phyloP scores from a whole-genome alignment of 2,888 invertebrate species.

The Lottia scabra region DNA sequence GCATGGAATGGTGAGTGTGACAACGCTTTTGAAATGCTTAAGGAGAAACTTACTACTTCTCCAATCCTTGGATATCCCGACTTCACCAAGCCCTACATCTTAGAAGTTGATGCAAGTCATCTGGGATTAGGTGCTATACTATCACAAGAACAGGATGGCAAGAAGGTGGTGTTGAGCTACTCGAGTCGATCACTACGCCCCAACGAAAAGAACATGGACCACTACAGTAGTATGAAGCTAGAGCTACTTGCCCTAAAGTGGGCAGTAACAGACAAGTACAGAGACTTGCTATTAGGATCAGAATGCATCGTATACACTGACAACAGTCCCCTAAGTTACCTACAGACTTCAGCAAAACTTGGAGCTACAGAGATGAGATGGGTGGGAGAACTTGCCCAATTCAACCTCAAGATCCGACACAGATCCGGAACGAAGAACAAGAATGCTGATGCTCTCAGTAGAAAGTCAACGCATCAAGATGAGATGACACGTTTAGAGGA shows the following conservation, averaged over 20 bases:
- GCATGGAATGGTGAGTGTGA: conserved; percentile 26
- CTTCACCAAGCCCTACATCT: conserved; percentile 22
- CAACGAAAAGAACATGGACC: conserved; percentile 20
- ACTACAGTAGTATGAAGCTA: conserved; percentile 35
- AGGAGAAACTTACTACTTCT: conserved; percentile 23
- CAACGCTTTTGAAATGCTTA: conserved; percentile 25
- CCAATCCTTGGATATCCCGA: conserved; percentile 30
- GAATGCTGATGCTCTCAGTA: conserved; percentile 34
- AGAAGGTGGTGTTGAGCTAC: conserved; percentile 27
- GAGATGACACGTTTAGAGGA: neutral
- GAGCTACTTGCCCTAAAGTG: conserved; percentile 34
- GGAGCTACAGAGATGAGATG: conserved; percentile 38
- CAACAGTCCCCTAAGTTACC: conserved; percentile 26
- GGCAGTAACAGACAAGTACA: conserved; percentile 32
- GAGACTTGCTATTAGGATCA: conserved; percentile 23
- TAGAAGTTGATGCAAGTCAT: conserved; percentile 27
- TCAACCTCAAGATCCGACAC: conserved; percentile 33
- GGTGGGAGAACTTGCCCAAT: conserved; percentile 32
- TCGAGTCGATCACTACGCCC: conserved; percentile 18
- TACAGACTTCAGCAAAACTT: conserved; percentile 30
- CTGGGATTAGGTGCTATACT: conserved; percentile 29
- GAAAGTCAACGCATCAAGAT: conserved; percentile 10
- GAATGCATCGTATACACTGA: conserved; percentile 27
- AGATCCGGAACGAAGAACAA: conserved; percentile 26
- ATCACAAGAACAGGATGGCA: conserved; percentile 25